phyloP scores from a whole-genome alignment of 2,888 invertebrate species.

The Halictus quadricinctus region DNA sequence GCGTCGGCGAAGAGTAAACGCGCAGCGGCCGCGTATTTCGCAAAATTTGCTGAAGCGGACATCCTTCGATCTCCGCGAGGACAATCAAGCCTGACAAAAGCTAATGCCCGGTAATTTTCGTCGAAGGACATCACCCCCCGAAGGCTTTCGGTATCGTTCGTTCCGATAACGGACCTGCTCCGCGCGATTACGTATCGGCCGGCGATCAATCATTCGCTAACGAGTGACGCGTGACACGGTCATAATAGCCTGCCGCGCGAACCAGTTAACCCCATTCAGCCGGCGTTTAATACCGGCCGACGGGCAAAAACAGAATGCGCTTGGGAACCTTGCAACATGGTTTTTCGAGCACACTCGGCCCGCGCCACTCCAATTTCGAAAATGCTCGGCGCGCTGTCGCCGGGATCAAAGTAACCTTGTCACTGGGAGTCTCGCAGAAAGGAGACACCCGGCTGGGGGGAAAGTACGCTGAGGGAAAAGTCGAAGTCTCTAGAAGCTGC shows the following conservation, averaged over 20 bases:
- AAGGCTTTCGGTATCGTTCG: conserved; percentile 35
- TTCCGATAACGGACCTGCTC: conserved; percentile 24
- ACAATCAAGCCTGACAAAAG: conserved; percentile 57
- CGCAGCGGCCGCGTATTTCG: conserved; percentile 14
- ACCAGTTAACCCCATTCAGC: conserved; percentile 27
- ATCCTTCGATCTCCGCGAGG: conserved; percentile 1
- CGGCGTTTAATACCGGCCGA: neutral
- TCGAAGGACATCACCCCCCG: conserved; percentile 44
- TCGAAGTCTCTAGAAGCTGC: neutral
- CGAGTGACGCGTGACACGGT: conserved; percentile 44
- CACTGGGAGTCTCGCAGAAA: neutral
- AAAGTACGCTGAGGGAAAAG: neutral
- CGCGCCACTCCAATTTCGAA: neutral
- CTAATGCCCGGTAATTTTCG: conserved; percentile 50
- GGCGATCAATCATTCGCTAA: conserved; percentile 54
- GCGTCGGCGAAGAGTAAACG: neutral
- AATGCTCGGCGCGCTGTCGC: neutral
- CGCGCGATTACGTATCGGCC: conserved; percentile 24
- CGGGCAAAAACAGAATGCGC: conserved; percentile 7
- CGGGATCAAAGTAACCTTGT: neutral
- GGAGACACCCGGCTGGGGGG: neutral
- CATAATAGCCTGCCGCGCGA: conserved; percentile 39
- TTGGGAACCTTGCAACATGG: neutral
- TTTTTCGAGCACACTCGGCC: neutral
- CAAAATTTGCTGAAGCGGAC: conserved; percentile 35